These are phyloP conservation scores for Rhodophaea formosa DNA, from an alignment of 2,888 invertebrate genomes.

Conservation along the genomic window DNA sequence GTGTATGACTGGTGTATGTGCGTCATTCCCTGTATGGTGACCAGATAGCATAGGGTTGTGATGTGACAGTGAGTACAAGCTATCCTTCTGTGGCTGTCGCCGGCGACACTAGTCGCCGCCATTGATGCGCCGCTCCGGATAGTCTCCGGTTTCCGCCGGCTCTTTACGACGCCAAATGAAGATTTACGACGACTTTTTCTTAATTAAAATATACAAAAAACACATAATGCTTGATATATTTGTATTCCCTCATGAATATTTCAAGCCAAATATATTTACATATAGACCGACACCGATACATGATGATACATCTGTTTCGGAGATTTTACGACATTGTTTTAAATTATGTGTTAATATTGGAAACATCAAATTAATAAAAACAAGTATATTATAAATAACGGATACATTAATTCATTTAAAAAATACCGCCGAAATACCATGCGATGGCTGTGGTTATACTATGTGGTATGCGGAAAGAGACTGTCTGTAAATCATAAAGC, in stretches of 20 bases:
- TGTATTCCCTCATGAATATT: neutral
- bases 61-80: too few species aligned
- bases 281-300: neutral
- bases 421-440: too few species aligned
- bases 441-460: too few species aligned
- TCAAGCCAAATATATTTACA: neutral
- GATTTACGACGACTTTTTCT: slow-evolving; percentile 9
- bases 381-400: too few species aligned
- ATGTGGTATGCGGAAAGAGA: too few species aligned
- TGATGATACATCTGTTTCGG: neutral
- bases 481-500: too few species aligned
- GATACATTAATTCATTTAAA: too few species aligned
- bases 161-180: neutral
- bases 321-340: neutral
- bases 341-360: neutral
- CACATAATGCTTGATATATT: neutral
- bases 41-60: too few species aligned
- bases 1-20: too few species aligned
- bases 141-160: slow-evolving; percentile 14
- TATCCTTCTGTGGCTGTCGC: neutral
- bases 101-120: neutral
- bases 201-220: slow-evolving; percentile 15
- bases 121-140: slow-evolving; percentile 7
- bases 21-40: too few species aligned
- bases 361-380: neutral